Conservation (phyloP, 1,140 invertebrate genomes). For the Globodera rostochiensis region DNA sequence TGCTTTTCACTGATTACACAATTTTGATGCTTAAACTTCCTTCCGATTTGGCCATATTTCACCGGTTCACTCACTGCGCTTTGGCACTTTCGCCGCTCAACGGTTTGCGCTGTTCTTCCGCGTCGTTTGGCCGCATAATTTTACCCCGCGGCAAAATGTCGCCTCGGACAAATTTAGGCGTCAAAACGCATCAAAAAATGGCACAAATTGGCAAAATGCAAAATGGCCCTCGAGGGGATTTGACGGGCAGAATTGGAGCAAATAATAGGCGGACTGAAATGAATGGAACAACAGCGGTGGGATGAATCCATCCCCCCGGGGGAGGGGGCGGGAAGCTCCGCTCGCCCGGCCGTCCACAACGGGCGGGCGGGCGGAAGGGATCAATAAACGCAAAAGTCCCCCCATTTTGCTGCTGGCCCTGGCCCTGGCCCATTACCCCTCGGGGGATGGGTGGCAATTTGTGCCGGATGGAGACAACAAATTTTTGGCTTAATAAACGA, state of each 20-base stretch:
- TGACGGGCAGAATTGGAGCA: background rate
- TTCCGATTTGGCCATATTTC: no score
- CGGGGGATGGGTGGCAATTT: no score
- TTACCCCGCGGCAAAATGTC: no score
- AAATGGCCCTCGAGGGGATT: background rate
- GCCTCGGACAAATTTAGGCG: no score
- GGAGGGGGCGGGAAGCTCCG: background rate
- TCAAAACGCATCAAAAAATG: background rate
- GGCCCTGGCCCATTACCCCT: no score
- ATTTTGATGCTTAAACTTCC: no score
- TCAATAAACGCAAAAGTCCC: background rate
- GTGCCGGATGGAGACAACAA: no score
- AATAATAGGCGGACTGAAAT: no score
- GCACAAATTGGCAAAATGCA: background rate
- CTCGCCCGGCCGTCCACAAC: background rate
- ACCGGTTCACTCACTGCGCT: background rate
- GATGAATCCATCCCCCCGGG: background rate
- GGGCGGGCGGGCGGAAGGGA: background rate
- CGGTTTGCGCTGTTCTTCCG: background rate
- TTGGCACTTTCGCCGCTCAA: conserved; percentile 1
- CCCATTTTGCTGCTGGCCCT: background rate
- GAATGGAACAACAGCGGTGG: no score
- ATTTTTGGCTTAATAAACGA: no score
- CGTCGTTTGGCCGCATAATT: background rate
- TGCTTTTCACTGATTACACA: no score